phyloP scores from a whole-genome alignment of 2,888 invertebrate genomes.

The Osmoderma eremita region DNA sequence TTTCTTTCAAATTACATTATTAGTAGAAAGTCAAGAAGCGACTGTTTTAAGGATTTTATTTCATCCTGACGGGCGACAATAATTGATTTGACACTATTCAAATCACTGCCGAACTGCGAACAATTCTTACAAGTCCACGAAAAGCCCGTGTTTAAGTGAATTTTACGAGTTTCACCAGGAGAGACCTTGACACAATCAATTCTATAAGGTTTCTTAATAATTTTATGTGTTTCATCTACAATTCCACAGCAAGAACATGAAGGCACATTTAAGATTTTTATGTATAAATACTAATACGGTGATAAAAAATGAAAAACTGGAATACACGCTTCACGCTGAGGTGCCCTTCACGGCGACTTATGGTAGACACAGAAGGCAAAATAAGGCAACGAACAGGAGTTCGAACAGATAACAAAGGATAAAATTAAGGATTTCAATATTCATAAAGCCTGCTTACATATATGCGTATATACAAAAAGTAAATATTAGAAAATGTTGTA shows the following conservation, averaged over 20 bases:
- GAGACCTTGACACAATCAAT: not conserved
- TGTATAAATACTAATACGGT: too few relatives aligned
- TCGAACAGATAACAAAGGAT: constrained; percentile 4
- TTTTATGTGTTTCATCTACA: not conserved
- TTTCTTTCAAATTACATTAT: too few relatives aligned
- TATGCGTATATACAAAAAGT: too few relatives aligned
- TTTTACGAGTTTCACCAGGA: constrained; percentile 1
- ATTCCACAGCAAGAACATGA: not conserved
- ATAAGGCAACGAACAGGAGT: not conserved
- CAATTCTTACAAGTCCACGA: constrained; percentile 8
- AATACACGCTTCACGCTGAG: constrained; percentile 7
- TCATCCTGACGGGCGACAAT: not conserved
- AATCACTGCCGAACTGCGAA: not conserved
- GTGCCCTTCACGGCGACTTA: constrained; percentile 8
- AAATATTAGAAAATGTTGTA: too few relatives aligned
- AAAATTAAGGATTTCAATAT: not conserved
- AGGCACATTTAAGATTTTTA: not conserved
- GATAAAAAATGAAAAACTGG: not conserved
- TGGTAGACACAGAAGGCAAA: not conserved
- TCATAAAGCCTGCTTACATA: too few relatives aligned
- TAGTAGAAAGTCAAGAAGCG: too few relatives aligned
- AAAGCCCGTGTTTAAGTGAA: constrained; percentile 7
- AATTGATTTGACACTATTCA: not conserved
- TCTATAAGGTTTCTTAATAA: not conserved
- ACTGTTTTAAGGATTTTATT: too few relatives aligned